Base-by-base conservation (phyloP, 2,113 vertebrate genomes). In the Petrocephalus microphthalmus region DNA sequence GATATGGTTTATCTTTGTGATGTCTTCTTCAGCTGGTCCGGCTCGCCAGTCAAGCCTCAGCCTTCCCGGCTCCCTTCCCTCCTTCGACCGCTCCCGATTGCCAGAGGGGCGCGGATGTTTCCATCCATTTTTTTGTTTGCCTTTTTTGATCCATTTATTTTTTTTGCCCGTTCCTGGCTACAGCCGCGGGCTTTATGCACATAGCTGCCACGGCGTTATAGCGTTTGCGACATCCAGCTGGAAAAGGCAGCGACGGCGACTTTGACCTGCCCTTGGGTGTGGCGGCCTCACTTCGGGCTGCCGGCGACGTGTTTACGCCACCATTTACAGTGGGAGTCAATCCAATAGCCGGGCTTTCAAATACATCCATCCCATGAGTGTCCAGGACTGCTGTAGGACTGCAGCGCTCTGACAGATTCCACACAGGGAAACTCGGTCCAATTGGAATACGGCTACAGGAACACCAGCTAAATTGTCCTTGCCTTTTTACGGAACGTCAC, bases 181-280 rank as follows among this genome's bases (percentile, higher is more conserved):
- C 88, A 90, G 87, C 92, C 90, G 92, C 85, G 91, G 91, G 89
- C 91, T 90, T 92, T 90, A 67, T 93, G 87, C 85, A 89, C 88
- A 85, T 89, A 91, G 89, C 92, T 93, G 89, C 91, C 91, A 91
- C 90, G 84, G 90, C 89, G 89, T 78, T 90, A 92, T 90, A 91
- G 86, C 56, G 91, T 88, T 90, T 37, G 74, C 71, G 74, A 90
- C 85, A 84, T 82, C 87, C 67, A 86, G 45, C 87, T 47, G 84
- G 25, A 85, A 33, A 56, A 67, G 4, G 17, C 84, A 54, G 90
- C 25, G 82, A 22, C 19, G 19, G 19, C 1, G 91, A 92, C 92
- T 91, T 93, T 93, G 90, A 92, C 90, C 92, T 89, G 91, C 90
- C 93, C 92, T 95, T 94, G 90, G 90, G 82, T 85, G 90, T 78